A percentile compares a stretch with the other conserved stretches of the same genome.
Evolutionary conservation across 2,888 invertebrate species (phyloP).

Genomic region (Cataglyphis cursor): DNA sequence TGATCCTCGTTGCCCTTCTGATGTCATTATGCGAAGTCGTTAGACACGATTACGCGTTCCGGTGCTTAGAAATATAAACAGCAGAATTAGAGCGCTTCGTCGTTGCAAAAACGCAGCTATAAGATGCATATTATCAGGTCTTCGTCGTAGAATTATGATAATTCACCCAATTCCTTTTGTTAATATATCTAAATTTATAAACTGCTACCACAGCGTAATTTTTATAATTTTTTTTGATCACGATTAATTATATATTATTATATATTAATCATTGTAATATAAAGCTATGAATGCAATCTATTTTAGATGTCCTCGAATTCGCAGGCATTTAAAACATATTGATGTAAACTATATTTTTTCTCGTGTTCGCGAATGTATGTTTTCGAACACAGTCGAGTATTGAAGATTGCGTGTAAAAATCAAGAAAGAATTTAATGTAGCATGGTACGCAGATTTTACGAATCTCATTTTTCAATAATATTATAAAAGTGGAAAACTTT

Average conservation of each 20-base stretch:
- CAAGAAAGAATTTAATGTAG: not conserved
- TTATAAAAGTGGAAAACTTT: not conserved
- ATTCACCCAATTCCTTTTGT: not conserved
- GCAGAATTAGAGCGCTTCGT: conserved; percentile 18
- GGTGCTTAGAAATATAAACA: conserved; percentile 21
- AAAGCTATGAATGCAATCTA: not conserved
- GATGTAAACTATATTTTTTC: conserved; percentile 43
- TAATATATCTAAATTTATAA: conserved; percentile 3
- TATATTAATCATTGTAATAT: not conserved
- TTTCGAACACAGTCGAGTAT: conserved; percentile 65
- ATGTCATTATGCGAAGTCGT: conserved; percentile 71
- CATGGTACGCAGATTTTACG: not conserved
- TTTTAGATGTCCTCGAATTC: conserved; percentile 19
- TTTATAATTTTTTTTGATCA: not conserved
- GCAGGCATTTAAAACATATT: conserved; percentile 64
- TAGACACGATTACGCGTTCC: conserved; percentile 60
- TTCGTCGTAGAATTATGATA: not conserved
- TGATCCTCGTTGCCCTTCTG: conserved; percentile 53
- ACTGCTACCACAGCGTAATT: not conserved
- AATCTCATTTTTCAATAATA: not conserved
- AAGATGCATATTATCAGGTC: not conserved
- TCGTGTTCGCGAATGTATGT: conserved; percentile 50
- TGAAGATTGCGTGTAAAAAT: conserved; percentile 51
- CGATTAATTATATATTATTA: not conserved
- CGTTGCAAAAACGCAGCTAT: not conserved